Base-by-base conservation (phyloP, 2,888 invertebrate genomes). In the Cotesia congregata region DNA sequence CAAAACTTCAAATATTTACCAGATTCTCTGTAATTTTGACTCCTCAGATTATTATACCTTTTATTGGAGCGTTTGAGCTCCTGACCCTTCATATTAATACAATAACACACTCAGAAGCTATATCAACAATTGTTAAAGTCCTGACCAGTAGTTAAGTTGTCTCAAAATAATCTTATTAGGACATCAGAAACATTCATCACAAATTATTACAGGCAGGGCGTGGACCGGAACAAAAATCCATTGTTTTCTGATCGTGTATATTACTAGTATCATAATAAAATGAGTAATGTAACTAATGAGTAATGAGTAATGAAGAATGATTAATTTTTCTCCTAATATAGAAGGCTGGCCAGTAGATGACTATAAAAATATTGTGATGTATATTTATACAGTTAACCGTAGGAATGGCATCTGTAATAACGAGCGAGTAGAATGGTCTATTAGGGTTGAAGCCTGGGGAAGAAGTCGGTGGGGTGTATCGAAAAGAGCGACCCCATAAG, bases 401-500 rank as follows among this genome's bases (percentile, higher is more conserved):
- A 65, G 65, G 30, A 65, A 65, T 65, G 65, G 65, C 65, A 65
- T 50, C 50, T 50, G 50, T 50, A 50, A 50, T 50, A 65, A 65
- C 65, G 38, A 65, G 12, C 17, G 61, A 9, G 15, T n/a, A 61
- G 39, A n/a, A 61, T 60, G 38, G 39, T 61, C 59, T 41, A 70
- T 71, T 60, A 65, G 72, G 72, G 64, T 64, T 30, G 72, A 64
- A 64, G 41, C 65, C 40, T 15, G 40, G 20, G 65, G 30, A 30
- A 41, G 72, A 64, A 64, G 41, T 72, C 40, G 30, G 40, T 41
- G 65, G 65, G 17, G 72, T 64, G 41, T 72, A 65, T 72, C 72
- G 72, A 41, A 50, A 72, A 64, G 30, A 40, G 71, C 72, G 62
- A 61, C 64, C 61, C 65, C 72, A 62, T 17, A 72, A 17, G 72